A percentile compares a stretch with the other conserved stretches of the same genome.
These are phyloP conservation scores for Synanthedon vespiformis DNA, from an alignment of 2,888 invertebrate species.

Conservation along the genomic window DNA sequence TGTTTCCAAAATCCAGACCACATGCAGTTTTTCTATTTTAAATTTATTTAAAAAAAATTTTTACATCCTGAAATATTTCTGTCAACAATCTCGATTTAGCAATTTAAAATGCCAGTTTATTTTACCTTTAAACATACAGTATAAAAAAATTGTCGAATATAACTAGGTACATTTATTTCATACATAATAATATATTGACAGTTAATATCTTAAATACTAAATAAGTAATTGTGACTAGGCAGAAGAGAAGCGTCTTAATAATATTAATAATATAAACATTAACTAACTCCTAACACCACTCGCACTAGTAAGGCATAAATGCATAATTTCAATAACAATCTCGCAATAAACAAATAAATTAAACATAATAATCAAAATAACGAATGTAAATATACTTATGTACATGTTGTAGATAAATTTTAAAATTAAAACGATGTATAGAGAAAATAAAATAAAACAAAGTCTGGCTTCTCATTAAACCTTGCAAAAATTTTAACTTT, in stretches of 20 bases:
- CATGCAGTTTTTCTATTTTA: too few relatives aligned
- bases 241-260: slow-evolving; percentile 23
- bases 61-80: too few relatives aligned
- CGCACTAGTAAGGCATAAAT: slow-evolving; percentile 47
- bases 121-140: too few relatives aligned
- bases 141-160: neutral
- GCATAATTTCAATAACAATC: neutral
- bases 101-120: too few relatives aligned
- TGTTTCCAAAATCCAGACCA: too few relatives aligned
- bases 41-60: too few relatives aligned
- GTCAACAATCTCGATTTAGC: too few relatives aligned
- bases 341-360: neutral
- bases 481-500: too few relatives aligned
- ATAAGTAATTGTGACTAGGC: slow-evolving; percentile 28
- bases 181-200: neutral
- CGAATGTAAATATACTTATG: neutral
- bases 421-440: too few relatives aligned
- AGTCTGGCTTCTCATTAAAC: too few relatives aligned
- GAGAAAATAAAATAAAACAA: too few relatives aligned
- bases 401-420: too few relatives aligned
- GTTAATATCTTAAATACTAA: neutral
- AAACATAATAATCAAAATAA: neutral
- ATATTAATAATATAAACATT: slow-evolving; percentile 9
- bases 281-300: slow-evolving; percentile 17
- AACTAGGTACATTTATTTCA: neutral